Base-by-base conservation (phyloP, 2,888 invertebrate genomes). In the Drosophila robusta region DNA sequence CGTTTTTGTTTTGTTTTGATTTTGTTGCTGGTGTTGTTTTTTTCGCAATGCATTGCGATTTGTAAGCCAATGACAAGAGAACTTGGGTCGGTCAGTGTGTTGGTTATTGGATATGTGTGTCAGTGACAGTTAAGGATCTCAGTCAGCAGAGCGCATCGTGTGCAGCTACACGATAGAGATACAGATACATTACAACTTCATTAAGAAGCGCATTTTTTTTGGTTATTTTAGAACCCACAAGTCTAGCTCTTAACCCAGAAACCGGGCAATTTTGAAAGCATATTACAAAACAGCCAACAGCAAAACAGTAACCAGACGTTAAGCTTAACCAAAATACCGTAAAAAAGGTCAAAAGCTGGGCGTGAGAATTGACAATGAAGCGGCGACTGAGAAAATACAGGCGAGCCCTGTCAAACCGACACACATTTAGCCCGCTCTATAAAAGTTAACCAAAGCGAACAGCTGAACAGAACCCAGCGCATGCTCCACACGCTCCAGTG, bases 51-150 rank as follows among this genome's bases (percentile, higher is more conserved):
- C 41, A 52, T 44, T 34, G 50, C 62, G 52, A 52, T 57, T 70
- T 54, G 77, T 66, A 60, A 66, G 61, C 70, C 76, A 76, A 74
- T 77, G 78, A 69, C 77, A 69, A 63, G 65, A 73, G 69, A 76
- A 73, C 75, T 68, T 49, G 61, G 68, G 56, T 66, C 74, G 74
- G 75, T 68, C 58, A 44, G 24, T 61, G 52, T 44, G 47, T 60
- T 52, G 63, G 83, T 71, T 74, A 83, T 74, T 74, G 71, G 86
- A 83, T 78, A 83, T 86, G 78, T 83, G 58, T 86, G 83, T 84
- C 83, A 87, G 75, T 87, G 87, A 50, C 84, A 87, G 69, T 73
- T 70, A 84, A 87, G 83, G 83, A 84, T 84, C 84, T 84, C 61
- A 62, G 46, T 24, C 81, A 81, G 61, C 83, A 74, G 87, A 86